phyloP scores from a whole-genome alignment of 2,797 vertebrate genomes.

The Gadopsis bispinosus region DNA sequence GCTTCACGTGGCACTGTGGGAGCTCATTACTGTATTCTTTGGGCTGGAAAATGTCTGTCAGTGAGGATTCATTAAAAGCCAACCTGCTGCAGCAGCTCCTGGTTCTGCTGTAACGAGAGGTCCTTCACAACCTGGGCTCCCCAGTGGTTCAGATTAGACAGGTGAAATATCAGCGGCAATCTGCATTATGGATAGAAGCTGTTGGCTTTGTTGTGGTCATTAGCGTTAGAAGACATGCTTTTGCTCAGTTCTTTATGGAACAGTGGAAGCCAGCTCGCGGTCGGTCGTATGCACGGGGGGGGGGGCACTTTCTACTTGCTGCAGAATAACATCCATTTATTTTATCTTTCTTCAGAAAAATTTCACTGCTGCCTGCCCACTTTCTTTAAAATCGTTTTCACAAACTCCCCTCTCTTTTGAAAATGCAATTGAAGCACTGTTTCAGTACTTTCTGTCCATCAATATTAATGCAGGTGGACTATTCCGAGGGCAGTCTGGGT shows the following conservation, averaged over 20 bases:
- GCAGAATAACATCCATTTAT: slow-evolving; percentile 18
- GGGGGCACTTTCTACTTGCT: not conserved
- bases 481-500: not conserved
- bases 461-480: slow-evolving; percentile 2
- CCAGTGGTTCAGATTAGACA: slow-evolving; percentile 41
- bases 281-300: not conserved
- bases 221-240: slow-evolving; percentile 12
- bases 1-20: slow-evolving; percentile 65
- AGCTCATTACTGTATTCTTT: slow-evolving; percentile 81
- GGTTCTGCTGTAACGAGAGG: slow-evolving; percentile 59
- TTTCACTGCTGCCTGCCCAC: slow-evolving; percentile 11
- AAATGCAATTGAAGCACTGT: slow-evolving; percentile 9
- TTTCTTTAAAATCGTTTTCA: not conserved
- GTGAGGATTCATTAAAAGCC: slow-evolving; percentile 78
- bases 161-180: slow-evolving; percentile 51
- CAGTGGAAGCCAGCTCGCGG: slow-evolving; percentile 1
- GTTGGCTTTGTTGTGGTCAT: slow-evolving; percentile 33
- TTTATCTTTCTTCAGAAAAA: slow-evolving; percentile 16
- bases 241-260: slow-evolving; percentile 12
- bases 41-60: slow-evolving; percentile 80
- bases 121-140: slow-evolving; percentile 40
- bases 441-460: not conserved
- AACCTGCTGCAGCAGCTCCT: slow-evolving; percentile 67
- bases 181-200: slow-evolving; percentile 17
- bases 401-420: not conserved